phyloP scores from a whole-genome alignment of 2,113 vertebrate genomes.

The Chionodraco myersi region DNA sequence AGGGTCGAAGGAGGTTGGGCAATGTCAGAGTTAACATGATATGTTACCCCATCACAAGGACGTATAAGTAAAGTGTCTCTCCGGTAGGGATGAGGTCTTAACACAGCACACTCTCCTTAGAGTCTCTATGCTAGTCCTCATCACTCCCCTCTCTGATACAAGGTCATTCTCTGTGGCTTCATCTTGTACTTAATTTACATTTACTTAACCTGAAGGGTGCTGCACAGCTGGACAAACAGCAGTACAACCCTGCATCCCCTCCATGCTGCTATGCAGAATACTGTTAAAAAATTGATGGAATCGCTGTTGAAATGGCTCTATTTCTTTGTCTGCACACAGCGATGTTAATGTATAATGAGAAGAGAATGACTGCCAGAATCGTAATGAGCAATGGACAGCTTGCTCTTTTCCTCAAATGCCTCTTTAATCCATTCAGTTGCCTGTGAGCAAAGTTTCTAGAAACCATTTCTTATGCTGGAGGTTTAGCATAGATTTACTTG shows the following conservation, averaged over 20 bases:
- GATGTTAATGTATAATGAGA: slow-evolving; percentile 48
- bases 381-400: slow-evolving; percentile 62
- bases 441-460: slow-evolving; percentile 48
- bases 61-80: slow-evolving; percentile 9
- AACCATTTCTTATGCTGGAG: slow-evolving; percentile 51
- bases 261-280: slow-evolving; percentile 4
- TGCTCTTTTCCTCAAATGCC: slow-evolving; percentile 67
- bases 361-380: slow-evolving; percentile 45
- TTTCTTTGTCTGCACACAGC: slow-evolving; percentile 26
- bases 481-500: slow-evolving; percentile 64
- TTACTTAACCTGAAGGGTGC: slow-evolving; percentile 45
- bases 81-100: not conserved
- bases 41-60: slow-evolving; percentile 13
- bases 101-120: slow-evolving; percentile 5
- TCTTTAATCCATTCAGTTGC: slow-evolving; percentile 66
- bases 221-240: slow-evolving; percentile 61
- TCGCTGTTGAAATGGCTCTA: slow-evolving; percentile 23
- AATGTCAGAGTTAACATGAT: slow-evolving; percentile 33
- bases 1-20: not conserved
- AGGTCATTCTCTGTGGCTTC: slow-evolving; percentile 58
- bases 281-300: slow-evolving; percentile 40
- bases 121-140: slow-evolving; percentile 5
- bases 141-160: slow-evolving; percentile 31
- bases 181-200: slow-evolving; percentile 64
- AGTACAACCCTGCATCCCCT: slow-evolving; percentile 11